These are phyloP conservation scores for Blastobasis lacticolella DNA, from an alignment of 2,888 invertebrate species.

Conservation along the genomic window DNA sequence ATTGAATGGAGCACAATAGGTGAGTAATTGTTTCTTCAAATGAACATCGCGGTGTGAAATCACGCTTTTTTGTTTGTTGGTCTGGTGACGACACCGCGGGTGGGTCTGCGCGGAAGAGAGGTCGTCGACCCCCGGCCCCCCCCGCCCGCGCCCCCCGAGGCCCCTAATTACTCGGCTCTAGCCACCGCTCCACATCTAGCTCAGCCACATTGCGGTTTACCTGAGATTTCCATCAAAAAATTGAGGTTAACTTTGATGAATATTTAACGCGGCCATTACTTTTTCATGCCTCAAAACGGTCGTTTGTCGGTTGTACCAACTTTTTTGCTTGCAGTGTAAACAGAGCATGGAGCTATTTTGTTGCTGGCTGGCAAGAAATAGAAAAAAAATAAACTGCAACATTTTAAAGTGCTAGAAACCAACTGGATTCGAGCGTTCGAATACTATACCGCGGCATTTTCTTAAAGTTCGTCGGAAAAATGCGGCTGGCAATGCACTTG, in stretches of 20 bases:
- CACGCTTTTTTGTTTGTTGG: conserved; percentile 7
- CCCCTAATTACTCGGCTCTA: conserved; percentile 44
- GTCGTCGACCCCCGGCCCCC: conserved; percentile 39
- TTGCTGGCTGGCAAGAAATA: no score
- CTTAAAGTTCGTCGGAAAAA: conserved; percentile 3
- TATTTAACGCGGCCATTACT: background rate
- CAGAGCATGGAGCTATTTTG: no score
- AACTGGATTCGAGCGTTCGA: no score
- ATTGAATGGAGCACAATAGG: conserved; percentile 33
- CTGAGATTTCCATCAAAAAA: conserved; percentile 29
- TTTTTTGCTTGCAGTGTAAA: no score
- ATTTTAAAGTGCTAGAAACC: no score
- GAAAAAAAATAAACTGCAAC: no score
- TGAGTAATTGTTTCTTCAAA: conserved; percentile 41
- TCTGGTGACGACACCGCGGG: conserved; percentile 8
- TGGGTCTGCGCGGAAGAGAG: conserved; percentile 41
- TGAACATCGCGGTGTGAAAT: conserved; percentile 28
- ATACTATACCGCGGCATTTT: background rate
- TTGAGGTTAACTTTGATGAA: background rate
- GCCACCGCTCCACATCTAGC: conserved; percentile 12
- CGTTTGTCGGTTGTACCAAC: no score
- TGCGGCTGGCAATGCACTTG: conserved; percentile 8
- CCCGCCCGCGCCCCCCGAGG: conserved; percentile 20
- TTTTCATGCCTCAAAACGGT: no score
- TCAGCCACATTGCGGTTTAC: conserved; percentile 31